Base-by-base conservation (phyloP, 2,888 invertebrate species). In the Phrixothrix hirtus region DNA sequence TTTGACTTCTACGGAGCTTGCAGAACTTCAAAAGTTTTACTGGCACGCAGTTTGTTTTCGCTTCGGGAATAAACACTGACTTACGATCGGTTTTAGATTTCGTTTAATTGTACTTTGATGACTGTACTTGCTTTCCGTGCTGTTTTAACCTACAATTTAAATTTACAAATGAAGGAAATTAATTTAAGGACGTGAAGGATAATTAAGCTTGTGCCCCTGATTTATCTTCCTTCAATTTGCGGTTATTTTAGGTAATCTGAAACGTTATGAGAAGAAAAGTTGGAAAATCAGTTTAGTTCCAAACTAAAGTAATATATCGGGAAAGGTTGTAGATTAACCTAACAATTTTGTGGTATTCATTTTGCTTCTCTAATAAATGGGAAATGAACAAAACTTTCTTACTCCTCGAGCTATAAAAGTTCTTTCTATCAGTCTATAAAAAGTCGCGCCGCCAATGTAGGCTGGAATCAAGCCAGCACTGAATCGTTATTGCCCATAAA, bases 401-500 rank as follows among this genome's bases (percentile, higher is more conserved):
- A 44, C 37, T 50, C 43, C 42, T 44, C 14, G 21, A 38, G 37
- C 50, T 29, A 50, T 44, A 50, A 50, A 44, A 43, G 44, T 43
- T 50, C 50, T 38, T 50, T 50, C 50, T 50, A 50, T 50, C 50
- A 50, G 50, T 44, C 43, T 38, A 50, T 50, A 50, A 50, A 44
- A 50, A 50, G 50, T 44, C 49, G 42, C 29, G 44, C 36, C 37
- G 50, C 37, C 48, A 31, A 50, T 50, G 44, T 50, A 50, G 50
- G 50, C 50, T 50, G 50, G 50, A 50, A 50, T 50, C 50, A 50
- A 50, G 50, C 50, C 50, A 50, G 44, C 44, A 37, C 50, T 43
- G 50, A 50, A 50, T 50, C 50, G 50, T 43, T 50, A 50, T 50
- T 50, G 44, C 50, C 50, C 50, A 50, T 50, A 50, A 50, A 50